Base-by-base conservation (phyloP, 2,888 invertebrate genomes). In the Cephalotes varians region DNA sequence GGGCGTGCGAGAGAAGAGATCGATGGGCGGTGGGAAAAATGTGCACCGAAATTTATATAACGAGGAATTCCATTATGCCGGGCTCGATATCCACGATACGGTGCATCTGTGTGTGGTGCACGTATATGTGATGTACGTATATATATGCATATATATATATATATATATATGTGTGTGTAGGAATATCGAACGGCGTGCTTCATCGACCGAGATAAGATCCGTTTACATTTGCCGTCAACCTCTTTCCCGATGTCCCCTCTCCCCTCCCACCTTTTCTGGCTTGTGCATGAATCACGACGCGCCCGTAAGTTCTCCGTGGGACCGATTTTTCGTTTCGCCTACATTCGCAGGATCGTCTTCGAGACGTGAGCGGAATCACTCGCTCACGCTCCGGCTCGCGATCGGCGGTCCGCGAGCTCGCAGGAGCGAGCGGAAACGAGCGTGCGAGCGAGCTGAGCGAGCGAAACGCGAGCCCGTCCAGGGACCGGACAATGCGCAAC, bases 121-220 rank as follows among this genome's bases (percentile, higher is more conserved):
- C 6, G 21, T n/a, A 21, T 15, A 12, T 37, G 4, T 37, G 4
- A 6, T 37, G 4, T 37, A 6, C 21, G 6, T 1, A 9, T 5
- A 9, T 4, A 15, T 7, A 65, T 9, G 10, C 5, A 6, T n/a
- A 18, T n/a, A 7, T 1, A 21, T 28, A 2, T 37, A 37, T 1
- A 18, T 18, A 21, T 25, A 25, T 40, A 31, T 28, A 31, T 6
- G 21, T 37, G 31, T 54, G 82, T 85, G 85, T 84, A 83, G 84
- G 85, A 86, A 88, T 86, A 90, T 90, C 89, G 90, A 90, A 82
- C 89, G 86, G 82, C 84, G 88, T 88, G 90, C 85, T 90, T 88
- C 90, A 88, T 90, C 90, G 90, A 87, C 88, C 87, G 87, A 88
- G 90, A 90, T 90, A 90, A 90, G 90, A 90, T 90, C 90, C 90